Evolutionary conservation across 2,888 invertebrate species (phyloP), one percentile per base, ranked within the genome.

Genomic region (Sturmia bella): DNA sequence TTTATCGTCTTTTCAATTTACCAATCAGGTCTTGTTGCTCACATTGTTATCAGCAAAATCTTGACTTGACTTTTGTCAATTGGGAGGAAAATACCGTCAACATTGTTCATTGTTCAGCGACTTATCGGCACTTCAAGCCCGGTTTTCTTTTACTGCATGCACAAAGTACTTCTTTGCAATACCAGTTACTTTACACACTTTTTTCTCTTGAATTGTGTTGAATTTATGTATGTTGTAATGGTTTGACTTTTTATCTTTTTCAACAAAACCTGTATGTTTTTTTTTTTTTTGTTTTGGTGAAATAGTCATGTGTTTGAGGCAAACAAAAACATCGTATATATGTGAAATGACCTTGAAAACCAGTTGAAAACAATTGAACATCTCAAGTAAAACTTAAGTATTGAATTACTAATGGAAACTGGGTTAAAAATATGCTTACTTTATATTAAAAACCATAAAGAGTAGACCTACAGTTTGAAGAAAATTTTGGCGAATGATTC

Each of bases 271-370:
- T 52, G 76, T 76, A 45, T 68, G n/a, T 68, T 6, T 15, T 50
- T 68, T 76, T 68, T 6, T 3, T n/a, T n/a, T n/a, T n/a, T n/a
- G n/a, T 56, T 50, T 15, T n/a, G 12, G 41, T 54, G 64, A 73
- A 76, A 69, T 63, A 77, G 63, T 54, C 70, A 63, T 56, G 17
- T 21, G 54, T 77, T 77, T 56, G 27, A 24, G 43, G 43, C 50
- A 56, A 56, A 48, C 37, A 70, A 54, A 15, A 0, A 11, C 41
- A 32, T 15, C 50, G 17, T 45, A 24, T 54, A 9, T 66, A n/a
- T 41, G 52, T 64, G 9, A 41, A 48, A 56, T 74, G 69, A 78
- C 81, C 81, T 63, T 82, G 69, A 82, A 70, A 82, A 78, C 81
- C 57, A 52, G 78, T 59, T 64, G 21, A 39, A 64, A 52, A 64